These are phyloP conservation scores for Cerceris rybyensis DNA, from an alignment of 2,888 invertebrate genomes.

Conservation along the genomic window DNA sequence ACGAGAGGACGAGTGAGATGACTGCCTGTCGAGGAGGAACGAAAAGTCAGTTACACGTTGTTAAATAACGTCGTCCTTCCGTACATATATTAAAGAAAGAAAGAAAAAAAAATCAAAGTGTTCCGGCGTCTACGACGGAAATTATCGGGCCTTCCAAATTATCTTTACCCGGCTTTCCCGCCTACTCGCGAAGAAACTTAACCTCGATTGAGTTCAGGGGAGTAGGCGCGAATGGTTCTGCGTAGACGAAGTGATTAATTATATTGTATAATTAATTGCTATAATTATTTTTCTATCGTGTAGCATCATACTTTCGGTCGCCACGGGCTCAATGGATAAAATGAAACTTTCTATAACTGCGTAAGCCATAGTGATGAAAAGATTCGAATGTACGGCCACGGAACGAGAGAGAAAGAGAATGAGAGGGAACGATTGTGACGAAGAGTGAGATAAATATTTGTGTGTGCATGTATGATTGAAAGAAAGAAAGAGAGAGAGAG, in stretches of 20 bases:
- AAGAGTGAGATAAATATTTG: slow-evolving; percentile 6
- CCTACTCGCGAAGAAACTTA: background rate
- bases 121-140: slow-evolving; percentile 1
- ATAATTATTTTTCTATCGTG: slow-evolving; percentile 61
- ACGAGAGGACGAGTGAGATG: background rate
- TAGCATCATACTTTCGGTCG: slow-evolving; percentile 58
- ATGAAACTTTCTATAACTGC: slow-evolving; percentile 36
- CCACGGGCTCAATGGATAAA: slow-evolving; percentile 51
- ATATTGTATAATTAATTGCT: background rate
- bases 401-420: slow-evolving; percentile 23
- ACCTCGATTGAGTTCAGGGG: background rate
- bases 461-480: background rate
- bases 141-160: background rate
- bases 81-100: background rate
- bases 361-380: slow-evolving; percentile 50
- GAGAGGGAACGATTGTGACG: slow-evolving; percentile 2
- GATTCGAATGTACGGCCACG: slow-evolving; percentile 12
- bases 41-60: slow-evolving; percentile 4
- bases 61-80: background rate
- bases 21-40: background rate
- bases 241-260: slow-evolving; percentile 1
- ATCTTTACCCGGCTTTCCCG: too few relatives aligned
- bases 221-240: slow-evolving; percentile 11
- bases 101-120: background rate
- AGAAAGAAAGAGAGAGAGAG: slow-evolving; percentile 9